Conservation (phyloP, 1,140 invertebrate genomes). For the Hyphantria cunea region DNA sequence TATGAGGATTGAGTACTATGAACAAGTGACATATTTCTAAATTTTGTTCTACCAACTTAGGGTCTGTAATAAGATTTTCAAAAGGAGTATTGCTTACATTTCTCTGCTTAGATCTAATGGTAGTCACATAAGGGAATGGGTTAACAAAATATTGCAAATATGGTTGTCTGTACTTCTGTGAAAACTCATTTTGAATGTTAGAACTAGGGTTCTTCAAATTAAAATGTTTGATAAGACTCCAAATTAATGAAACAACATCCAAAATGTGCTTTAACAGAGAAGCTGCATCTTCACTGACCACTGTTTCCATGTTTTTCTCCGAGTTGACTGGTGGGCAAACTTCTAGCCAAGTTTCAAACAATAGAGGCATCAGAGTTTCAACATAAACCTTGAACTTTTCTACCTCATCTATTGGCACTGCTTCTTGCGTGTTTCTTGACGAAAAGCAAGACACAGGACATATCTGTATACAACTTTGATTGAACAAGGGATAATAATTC, state of each 20-base stretch:
- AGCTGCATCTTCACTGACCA: constrained; percentile 82
- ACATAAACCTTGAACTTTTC: constrained; percentile 82
- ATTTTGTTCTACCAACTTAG: constrained; percentile 80
- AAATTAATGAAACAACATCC: constrained; percentile 82
- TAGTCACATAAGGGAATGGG: constrained; percentile 82
- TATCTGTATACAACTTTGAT: constrained; percentile 51
- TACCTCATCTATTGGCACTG: constrained; percentile 57
- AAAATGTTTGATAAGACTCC: constrained; percentile 76
- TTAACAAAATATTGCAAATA: constrained; percentile 80
- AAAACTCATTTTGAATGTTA: constrained; percentile 75
- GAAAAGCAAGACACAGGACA: constrained; percentile 64
- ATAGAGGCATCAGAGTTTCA: constrained; percentile 85
- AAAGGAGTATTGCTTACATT: constrained; percentile 35
- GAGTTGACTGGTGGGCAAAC: constrained; percentile 79
- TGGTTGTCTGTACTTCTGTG: constrained; percentile 73
- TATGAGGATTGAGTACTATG: constrained; percentile 71
- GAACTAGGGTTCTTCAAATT: constrained; percentile 52
- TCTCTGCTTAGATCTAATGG: constrained; percentile 53
- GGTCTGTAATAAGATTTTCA: constrained; percentile 64
- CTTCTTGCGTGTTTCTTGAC: constrained; percentile 52
- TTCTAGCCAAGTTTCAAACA: constrained; percentile 89
- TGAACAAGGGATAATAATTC: constrained; percentile 57
- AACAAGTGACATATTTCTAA: constrained; percentile 80
- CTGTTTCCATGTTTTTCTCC: constrained; percentile 62
- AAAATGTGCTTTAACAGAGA: constrained; percentile 82